These are phyloP conservation scores for Steinernema feltiae DNA, from an alignment of 1,140 invertebrate species.

Conservation along the genomic window DNA sequence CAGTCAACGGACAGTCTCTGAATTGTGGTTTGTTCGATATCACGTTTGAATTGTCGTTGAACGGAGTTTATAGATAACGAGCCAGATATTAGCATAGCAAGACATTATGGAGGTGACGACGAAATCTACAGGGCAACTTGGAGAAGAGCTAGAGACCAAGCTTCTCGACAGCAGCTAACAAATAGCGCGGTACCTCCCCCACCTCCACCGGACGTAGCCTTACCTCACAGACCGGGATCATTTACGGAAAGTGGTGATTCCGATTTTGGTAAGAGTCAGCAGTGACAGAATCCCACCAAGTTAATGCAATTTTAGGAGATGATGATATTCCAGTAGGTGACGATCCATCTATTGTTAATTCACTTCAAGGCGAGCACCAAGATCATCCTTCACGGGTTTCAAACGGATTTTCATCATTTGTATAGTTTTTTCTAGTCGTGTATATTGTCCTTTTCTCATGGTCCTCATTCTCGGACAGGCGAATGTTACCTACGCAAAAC, in stretches of 20 bases:
- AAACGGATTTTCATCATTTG: conserved; percentile 28
- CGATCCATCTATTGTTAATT: background rate
- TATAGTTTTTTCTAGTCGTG: conserved; percentile 16
- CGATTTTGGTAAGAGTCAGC: background rate
- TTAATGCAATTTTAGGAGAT: background rate
- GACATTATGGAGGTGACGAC: conserved; percentile 19
- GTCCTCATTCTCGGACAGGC: too few species aligned
- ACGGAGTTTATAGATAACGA: conserved; percentile 12
- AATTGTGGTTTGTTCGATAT: background rate
- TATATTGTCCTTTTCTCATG: background rate
- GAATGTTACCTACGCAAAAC: too few species aligned
- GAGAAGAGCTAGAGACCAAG: conserved; percentile 28
- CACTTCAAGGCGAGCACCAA: conserved; percentile 4
- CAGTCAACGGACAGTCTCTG: background rate
- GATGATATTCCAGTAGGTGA: conserved; percentile 6
- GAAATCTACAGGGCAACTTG: conserved; percentile 34
- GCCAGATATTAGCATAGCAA: conserved; percentile 3
- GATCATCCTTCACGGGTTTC: background rate
- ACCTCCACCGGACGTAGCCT: conserved; percentile 13
- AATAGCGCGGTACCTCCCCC: conserved; percentile 14
- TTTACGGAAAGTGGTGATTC: conserved; percentile 1
- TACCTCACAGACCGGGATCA: conserved; percentile 13
- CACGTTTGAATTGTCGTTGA: background rate
- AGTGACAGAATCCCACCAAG: background rate
- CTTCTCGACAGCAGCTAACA: conserved; percentile 10